These are phyloP conservation scores for Alligator sinensis DNA, from an alignment of 2,113 vertebrate genomes.

Conservation along the genomic window DNA sequence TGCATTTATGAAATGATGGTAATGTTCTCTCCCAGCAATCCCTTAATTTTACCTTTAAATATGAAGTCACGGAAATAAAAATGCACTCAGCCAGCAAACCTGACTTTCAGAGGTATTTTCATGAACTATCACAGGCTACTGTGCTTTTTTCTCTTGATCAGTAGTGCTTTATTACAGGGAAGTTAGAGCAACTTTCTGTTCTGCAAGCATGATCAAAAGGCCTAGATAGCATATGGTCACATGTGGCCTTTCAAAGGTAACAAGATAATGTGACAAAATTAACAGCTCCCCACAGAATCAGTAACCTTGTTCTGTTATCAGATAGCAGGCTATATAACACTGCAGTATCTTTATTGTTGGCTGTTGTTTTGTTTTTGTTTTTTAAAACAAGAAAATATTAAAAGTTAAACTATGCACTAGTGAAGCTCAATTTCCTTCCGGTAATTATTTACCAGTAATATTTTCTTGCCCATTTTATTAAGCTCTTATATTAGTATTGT, in stretches of 20 bases:
- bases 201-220: slow-evolving; percentile 59
- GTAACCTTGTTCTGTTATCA: neutral
- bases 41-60: too few relatives aligned
- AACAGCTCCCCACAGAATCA: slow-evolving; percentile 47
- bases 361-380: neutral
- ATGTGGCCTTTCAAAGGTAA: neutral
- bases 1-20: neutral
- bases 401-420: neutral
- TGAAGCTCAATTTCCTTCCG: neutral
- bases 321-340: neutral
- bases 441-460: neutral
- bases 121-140: neutral
- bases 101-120: neutral
- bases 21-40: neutral
- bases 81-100: accelerated
- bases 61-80: neutral
- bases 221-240: neutral
- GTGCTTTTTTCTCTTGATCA: neutral
- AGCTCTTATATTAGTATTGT: neutral
- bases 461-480: slow-evolving; percentile 18
- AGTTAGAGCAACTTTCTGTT: neutral
- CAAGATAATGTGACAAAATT: slow-evolving; percentile 33
- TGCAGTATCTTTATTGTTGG: neutral
- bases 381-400: neutral
- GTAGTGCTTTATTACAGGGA: neutral